Evolutionary conservation across 1,140 invertebrate species (phyloP).

Genomic region (Kradibia gibbosae): DNA sequence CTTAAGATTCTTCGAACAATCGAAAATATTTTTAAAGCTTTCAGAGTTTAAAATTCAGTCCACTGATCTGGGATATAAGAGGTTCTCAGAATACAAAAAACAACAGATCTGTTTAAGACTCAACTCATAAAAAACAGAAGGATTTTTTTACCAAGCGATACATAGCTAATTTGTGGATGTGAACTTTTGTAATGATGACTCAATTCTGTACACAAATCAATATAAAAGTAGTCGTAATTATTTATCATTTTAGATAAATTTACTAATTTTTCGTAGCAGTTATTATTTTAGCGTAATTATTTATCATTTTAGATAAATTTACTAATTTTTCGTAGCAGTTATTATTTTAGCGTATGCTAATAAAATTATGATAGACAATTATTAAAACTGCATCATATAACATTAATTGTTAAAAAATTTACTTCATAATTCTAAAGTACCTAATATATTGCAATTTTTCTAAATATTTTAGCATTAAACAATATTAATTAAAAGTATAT

Average conservation of each 20-base stretch:
- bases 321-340: background rate
- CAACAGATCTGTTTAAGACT: background rate
- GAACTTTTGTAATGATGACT: background rate
- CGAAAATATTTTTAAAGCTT: background rate
- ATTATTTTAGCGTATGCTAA: too few relatives aligned
- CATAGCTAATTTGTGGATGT: background rate
- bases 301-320: background rate
- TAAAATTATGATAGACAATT: too few relatives aligned
- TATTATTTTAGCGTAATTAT: background rate
- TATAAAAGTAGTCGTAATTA: background rate
- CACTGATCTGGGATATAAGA: background rate
- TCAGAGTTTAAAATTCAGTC: background rate
- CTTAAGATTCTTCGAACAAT: background rate
- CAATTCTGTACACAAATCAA: background rate
- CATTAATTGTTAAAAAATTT: too few relatives aligned
- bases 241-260: background rate
- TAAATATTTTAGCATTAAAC: too few relatives aligned
- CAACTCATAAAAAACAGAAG: background rate
- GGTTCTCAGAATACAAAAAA: conserved; percentile 2
- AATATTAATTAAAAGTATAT: too few relatives aligned
- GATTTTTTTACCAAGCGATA: background rate
- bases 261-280: background rate
- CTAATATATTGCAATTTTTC: too few relatives aligned
- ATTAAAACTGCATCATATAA: too few relatives aligned
- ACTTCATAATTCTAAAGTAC: too few relatives aligned